These are phyloP conservation scores for Noctuana brunneofusca DNA, from an alignment of 2,888 invertebrate species.

Conservation along the genomic window DNA sequence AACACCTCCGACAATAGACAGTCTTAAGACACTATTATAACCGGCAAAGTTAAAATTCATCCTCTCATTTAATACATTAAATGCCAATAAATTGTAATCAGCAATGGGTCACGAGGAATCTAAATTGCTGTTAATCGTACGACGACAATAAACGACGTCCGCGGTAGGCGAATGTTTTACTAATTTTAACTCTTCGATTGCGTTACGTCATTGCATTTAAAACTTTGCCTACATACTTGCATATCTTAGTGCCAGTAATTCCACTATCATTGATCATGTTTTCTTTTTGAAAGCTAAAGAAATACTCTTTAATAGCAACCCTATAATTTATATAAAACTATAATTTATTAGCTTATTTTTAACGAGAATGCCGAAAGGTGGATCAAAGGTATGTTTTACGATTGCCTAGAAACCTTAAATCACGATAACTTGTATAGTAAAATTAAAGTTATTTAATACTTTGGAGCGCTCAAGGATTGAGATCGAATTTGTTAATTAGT, in stretches of 20 bases:
- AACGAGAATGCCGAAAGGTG: too few species aligned
- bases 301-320: too few species aligned
- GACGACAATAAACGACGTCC: constrained; percentile 65
- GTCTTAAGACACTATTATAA: constrained; percentile 37
- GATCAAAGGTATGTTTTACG: too few species aligned
- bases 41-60: constrained; percentile 46
- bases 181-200: constrained; percentile 63
- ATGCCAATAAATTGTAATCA: constrained; percentile 51
- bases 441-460: too few species aligned
- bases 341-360: too few species aligned
- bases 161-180: constrained; percentile 69
- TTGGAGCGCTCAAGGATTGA: too few species aligned
- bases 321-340: too few species aligned
- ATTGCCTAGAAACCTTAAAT: too few species aligned
- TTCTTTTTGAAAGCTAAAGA: too few species aligned
- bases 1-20: constrained; percentile 41
- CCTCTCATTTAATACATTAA: constrained; percentile 46
- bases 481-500: too few species aligned
- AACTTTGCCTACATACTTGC: constrained; percentile 48
- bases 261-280: not conserved
- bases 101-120: constrained; percentile 64
- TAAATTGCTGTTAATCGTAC: constrained; percentile 64
- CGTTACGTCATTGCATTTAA: constrained; percentile 63
- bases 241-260: constrained; percentile 50
- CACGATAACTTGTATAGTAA: too few species aligned